A percentile compares a stretch with the other conserved stretches of the same genome.
These are phyloP conservation scores for Holocentrus rufus DNA, from an alignment of 2,797 vertebrate genomes.

Conservation along the genomic window DNA sequence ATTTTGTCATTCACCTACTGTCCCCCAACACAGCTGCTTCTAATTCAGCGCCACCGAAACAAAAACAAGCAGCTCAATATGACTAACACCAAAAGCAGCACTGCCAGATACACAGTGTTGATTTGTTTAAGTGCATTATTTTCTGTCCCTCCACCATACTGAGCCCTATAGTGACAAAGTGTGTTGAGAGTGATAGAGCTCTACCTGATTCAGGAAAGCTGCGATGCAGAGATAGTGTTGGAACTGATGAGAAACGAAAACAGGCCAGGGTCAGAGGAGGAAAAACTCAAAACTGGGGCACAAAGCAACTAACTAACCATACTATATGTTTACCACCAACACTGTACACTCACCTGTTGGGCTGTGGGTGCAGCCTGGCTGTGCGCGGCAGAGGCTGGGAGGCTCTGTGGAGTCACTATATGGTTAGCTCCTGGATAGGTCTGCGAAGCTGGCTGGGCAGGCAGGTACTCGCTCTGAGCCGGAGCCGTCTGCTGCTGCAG, in stretches of 20 bases:
- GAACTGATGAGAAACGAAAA: constrained; percentile 70
- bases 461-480: constrained; percentile 60
- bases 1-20: constrained; percentile 35
- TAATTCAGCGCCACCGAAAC: constrained; percentile 36
- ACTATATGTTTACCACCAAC: constrained; percentile 4
- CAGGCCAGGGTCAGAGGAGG: constrained; percentile 47
- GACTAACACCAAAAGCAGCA: constrained; percentile 5
- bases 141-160: constrained; percentile 27
- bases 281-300: constrained; percentile 25
- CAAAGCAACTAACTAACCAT: constrained; percentile 1
- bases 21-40: constrained; percentile 53
- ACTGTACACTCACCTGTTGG: constrained; percentile 63
- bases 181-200: constrained; percentile 45
- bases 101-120: constrained; percentile 11
- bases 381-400: constrained; percentile 49
- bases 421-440: constrained; percentile 48
- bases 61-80: constrained; percentile 29
- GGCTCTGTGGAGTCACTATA: constrained; percentile 37
- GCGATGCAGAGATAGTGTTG: constrained; percentile 62
- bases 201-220: constrained; percentile 70
- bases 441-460: constrained; percentile 63
- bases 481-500: constrained; percentile 70
- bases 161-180: constrained; percentile 32
- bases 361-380: constrained; percentile 49
- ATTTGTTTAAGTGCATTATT: constrained; percentile 5